Evolutionary conservation across 1,140 invertebrate species (phyloP), one percentile per base, ranked within the genome.

Genomic region (Dinoponera quadriceps): DNA sequence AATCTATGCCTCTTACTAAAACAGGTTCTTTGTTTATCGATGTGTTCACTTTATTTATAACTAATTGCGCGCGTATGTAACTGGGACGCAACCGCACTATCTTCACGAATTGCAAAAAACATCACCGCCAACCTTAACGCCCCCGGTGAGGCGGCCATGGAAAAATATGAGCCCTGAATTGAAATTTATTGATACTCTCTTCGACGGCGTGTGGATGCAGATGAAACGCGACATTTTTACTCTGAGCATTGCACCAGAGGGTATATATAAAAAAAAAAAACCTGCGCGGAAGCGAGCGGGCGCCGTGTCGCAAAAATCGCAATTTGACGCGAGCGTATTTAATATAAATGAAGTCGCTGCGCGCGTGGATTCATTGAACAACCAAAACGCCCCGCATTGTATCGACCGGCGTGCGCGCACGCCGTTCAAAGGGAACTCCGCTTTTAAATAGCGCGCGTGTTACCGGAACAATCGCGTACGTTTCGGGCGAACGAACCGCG

Each of bases 101-200:
- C 49, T 22, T 66, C 27, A 1, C 27, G 25, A 65, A 16, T 3
- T 54, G 59, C 3, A 73, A 73, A 72, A n/a, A 60, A 73, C n/a
- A 73, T 73, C 33, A 38, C 14, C 18, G 18, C 13, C 20, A 27
- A 22, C 20, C 18, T 62, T 44, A 55, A 20, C 14, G 33, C 71
- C 22, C 38, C 38, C 38, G 38, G 38, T 44, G 33, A 33, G 16
- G 25, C 48, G 22, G 38, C 38, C 27, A 27, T 29, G 22, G 14
- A 78, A 68, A 78, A 69, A 44, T 78, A 78, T 55, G 38, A 55
- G 29, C 63, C 65, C n/a, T 51, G 65, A 54, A 77, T 77, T 38
- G 48, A 55, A 77, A 77, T 66, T 66, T 77, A 77, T 66, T 77
- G 49, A 66, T 55, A 44, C 18, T 7, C 18, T 16, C 44, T 11